These are phyloP conservation scores for Pogoniulus pusillus DNA, from an alignment of 2,797 vertebrate genomes.

Conservation along the genomic window DNA sequence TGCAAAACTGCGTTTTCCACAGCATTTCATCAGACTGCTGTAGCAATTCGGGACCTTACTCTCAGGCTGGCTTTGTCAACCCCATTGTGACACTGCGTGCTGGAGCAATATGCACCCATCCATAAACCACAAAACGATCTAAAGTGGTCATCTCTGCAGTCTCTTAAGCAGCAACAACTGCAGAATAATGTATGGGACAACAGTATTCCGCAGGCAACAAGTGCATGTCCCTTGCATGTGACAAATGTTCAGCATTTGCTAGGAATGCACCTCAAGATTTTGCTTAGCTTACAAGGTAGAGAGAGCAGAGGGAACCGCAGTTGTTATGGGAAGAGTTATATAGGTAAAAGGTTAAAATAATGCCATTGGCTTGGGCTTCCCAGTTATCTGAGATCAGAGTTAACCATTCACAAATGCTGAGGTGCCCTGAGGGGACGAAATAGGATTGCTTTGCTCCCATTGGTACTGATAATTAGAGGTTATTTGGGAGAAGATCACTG, in stretches of 20 bases:
- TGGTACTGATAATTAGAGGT: constrained; percentile 32
- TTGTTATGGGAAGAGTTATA: constrained; percentile 20
- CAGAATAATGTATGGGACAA: not conserved
- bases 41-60: not conserved
- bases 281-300: accelerated
- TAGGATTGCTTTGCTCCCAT: constrained; percentile 1
- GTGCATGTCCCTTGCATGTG: not conserved
- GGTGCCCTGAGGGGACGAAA: constrained; percentile 27
- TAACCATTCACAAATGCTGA: constrained; percentile 62
- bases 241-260: not conserved
- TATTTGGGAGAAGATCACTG: not conserved
- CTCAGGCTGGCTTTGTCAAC: not conserved
- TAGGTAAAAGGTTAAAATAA: constrained; percentile 73
- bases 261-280: not conserved
- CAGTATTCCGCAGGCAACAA: not conserved
- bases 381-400: constrained; percentile 63
- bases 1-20: constrained; percentile 33
- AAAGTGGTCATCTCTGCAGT: not conserved
- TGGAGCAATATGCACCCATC: not conserved
- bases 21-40: constrained; percentile 28
- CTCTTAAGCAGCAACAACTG: not conserved
- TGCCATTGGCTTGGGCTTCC: constrained; percentile 40
- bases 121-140: not conserved
- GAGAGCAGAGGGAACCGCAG: not conserved
- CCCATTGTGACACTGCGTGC: not conserved